Base-by-base conservation (phyloP, 1,140 invertebrate species). In the Formica exsecta region DNA sequence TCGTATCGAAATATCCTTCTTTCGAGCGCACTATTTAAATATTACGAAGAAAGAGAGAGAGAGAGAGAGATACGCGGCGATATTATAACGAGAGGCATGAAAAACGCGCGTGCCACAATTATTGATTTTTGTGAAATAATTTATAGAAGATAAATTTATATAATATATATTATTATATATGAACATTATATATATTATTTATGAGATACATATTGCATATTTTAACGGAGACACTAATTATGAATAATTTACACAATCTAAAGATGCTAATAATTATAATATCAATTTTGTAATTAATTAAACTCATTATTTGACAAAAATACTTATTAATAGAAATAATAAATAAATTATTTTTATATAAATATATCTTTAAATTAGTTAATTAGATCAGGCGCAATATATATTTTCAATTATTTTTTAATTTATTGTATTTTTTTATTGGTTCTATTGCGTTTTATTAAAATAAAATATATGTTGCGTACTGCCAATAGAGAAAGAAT, bases 251-350 rank as follows among this genome's bases (percentile, higher is more conserved):
- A 32, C n/a, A 32, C 25, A 36, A 44, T 41, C 38, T 66, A 32
- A 66, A 66, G 41, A 79, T 59, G 25, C 36, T 57, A 54, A 59
- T 48, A 66, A 79, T 66, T 79, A 54, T 41, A 13, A 57, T 68
- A 16, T 9, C 51, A 70, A 59, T 70, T 41, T 19, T 32, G 32
- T 68, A n/a, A 68, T 77, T 70, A 80, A 80, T 80, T 80, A 38
- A 48, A 70, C 16, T 19, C 41, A 29, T 32, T 74, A 54, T 22
- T 5, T 11, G 2, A 41, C 38, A 36, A 41, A 65, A 36, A 66
- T 51, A 48, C 32, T 65, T 29, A 6, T 57, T 79, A 68, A 68
- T 57, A 59, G 25, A 66, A 19, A 57, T 44, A 54, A 51, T 57
- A 16, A 29, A n/a, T 59, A 59, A 59, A n/a, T 59, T 8, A 59